These are phyloP conservation scores for Drosophila anomalipes DNA, from an alignment of 2,888 invertebrate genomes.

Conservation along the genomic window DNA sequence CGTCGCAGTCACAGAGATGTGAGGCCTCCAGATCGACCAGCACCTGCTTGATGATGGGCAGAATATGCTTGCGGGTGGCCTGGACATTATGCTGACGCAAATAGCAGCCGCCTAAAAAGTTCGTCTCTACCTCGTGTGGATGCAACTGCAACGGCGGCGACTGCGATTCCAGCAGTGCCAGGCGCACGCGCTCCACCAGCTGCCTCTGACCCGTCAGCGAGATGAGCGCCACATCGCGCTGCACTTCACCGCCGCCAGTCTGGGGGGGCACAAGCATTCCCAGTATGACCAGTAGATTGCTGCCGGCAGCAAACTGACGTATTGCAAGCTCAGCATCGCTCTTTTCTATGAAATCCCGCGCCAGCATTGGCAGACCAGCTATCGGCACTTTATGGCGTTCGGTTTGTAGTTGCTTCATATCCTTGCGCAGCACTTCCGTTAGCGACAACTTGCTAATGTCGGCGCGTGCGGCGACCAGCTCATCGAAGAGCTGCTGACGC, in stretches of 20 bases:
- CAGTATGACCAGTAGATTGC: constrained; percentile 87
- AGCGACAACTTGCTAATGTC: constrained; percentile 89
- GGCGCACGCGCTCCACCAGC: constrained; percentile 64
- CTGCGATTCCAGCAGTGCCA: constrained; percentile 49
- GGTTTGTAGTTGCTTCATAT: constrained; percentile 89
- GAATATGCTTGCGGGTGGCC: constrained; percentile 89
- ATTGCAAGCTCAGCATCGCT: constrained; percentile 86
- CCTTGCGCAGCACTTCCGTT: constrained; percentile 90
- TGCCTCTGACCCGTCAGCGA: constrained; percentile 52
- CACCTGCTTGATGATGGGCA: constrained; percentile 88
- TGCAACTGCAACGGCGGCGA: constrained; percentile 83
- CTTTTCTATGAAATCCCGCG: constrained; percentile 75
- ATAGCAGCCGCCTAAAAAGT: constrained; percentile 85
- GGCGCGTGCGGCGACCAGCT: constrained; percentile 88
- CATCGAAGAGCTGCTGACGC: constrained; percentile 86
- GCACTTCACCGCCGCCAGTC: constrained; percentile 82
- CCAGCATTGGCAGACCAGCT: constrained; percentile 85
- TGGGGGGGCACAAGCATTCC: constrained; percentile 87
- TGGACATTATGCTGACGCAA: constrained; percentile 87
- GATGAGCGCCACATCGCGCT: constrained; percentile 88
- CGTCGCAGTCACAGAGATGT: constrained; percentile 56
- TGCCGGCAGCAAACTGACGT: constrained; percentile 86
- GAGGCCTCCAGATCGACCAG: constrained; percentile 68
- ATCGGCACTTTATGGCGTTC: constrained; percentile 86
- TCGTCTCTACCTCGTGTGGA: constrained; percentile 76